Conservation (phyloP, 92 coral and sea anemone species). For the Bergia puertoricense region DNA sequence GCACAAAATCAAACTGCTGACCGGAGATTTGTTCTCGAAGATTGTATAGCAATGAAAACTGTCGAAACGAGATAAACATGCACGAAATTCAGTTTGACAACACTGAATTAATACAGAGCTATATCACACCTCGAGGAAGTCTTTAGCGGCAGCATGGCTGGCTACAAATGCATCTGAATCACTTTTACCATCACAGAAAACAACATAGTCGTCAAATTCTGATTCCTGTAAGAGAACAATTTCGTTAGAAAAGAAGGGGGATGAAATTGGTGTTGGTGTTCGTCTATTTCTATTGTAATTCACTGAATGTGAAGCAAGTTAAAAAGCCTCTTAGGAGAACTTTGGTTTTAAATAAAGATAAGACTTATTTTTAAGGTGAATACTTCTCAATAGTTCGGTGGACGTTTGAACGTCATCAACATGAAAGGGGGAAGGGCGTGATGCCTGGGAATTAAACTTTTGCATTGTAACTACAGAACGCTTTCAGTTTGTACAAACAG, state of each 20-base stretch:
- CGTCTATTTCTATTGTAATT: no score
- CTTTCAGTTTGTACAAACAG: neutral
- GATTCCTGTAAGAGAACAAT: conserved; percentile 64
- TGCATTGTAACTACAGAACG: neutral
- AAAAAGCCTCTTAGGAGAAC: no score
- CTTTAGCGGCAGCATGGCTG: conserved; percentile 59
- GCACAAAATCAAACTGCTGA: no score
- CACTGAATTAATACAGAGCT: neutral
- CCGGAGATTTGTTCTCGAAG: no score
- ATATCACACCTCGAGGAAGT: conserved; percentile 75
- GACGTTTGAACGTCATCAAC: no score
- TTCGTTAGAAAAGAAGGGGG: neutral
- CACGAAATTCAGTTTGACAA: no score
- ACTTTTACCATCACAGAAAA: conserved; percentile 84
- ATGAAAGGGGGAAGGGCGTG: no score
- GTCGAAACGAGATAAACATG: neutral
- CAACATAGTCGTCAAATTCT: conserved; percentile 82
- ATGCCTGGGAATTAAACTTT: neutral
- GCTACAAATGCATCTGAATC: conserved; percentile 82
- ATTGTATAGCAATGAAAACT: no score
- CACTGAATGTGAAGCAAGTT: no score
- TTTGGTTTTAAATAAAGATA: no score
- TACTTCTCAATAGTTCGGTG: no score
- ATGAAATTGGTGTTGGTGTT: neutral
- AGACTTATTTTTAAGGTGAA: no score